phyloP scores from a whole-genome alignment of 2,113 vertebrate species.

The Lamprotornis superbus region DNA sequence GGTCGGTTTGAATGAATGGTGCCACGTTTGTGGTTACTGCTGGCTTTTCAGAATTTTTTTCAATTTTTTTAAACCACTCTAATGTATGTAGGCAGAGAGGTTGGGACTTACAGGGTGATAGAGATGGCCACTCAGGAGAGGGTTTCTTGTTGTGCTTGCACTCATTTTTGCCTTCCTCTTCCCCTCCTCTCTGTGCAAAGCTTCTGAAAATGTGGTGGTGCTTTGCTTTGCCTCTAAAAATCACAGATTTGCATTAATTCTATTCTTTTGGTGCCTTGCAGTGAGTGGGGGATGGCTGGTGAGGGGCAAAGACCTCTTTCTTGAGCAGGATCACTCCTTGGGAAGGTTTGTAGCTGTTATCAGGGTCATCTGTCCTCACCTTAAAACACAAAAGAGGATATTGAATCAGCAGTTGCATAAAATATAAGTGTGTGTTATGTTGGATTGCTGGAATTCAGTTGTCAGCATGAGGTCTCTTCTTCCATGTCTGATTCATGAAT shows the following conservation, averaged over 20 bases:
- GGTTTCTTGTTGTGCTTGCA: not conserved
- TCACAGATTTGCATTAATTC: not conserved
- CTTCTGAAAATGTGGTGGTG: not conserved
- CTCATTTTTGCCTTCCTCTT: not conserved
- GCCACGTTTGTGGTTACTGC: not conserved
- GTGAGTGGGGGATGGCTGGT: not conserved
- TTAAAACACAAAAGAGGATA: not conserved
- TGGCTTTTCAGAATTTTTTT: not conserved
- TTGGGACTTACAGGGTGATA: rapidly evolving
- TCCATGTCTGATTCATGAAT: not conserved
- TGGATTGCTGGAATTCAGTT: not conserved
- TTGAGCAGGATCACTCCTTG: not conserved
- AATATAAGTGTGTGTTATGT: rapidly evolving
- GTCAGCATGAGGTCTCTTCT: not conserved
- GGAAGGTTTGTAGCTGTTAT: not conserved
- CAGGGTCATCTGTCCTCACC: not conserved
- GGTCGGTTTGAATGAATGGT: rapidly evolving
- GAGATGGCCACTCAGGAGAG: not conserved
- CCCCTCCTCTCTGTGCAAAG: not conserved
- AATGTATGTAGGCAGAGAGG: not conserved
- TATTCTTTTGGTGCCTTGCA: not conserved
- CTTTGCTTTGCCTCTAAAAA: not conserved
- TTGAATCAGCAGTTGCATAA: not conserved
- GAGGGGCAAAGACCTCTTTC: not conserved
- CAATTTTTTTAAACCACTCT: not conserved